Percentiles rank a stretch among this genome's conserved stretches.
phyloP scores from a whole-genome alignment of 2,113 vertebrate genomes.

The Panthera tigris region DNA sequence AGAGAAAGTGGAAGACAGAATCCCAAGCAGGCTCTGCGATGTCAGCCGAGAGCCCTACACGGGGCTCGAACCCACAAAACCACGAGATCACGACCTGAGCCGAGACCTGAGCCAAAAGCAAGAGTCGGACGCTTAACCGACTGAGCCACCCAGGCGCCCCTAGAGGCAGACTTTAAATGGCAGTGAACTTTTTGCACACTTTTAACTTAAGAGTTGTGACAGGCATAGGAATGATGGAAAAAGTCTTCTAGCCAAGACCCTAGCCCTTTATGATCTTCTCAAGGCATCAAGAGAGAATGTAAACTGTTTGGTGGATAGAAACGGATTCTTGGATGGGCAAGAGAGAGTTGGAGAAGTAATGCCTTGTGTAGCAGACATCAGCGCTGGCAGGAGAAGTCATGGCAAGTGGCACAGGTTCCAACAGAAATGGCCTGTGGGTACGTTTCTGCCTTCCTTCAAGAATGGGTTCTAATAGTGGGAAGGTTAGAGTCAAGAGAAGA shows the following conservation, averaged over 20 bases:
- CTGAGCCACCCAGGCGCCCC: too few species aligned
- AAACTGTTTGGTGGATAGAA: constrained; percentile 11
- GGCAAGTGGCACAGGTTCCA: background rate
- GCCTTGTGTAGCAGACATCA: background rate
- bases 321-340: background rate
- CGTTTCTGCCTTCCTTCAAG: constrained; percentile 13
- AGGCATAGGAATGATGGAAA: background rate
- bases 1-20: too few species aligned
- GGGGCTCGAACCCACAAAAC: too few species aligned
- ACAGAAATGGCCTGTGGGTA: background rate
- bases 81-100: too few species aligned
- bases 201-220: constrained; percentile 1
- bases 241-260: background rate
- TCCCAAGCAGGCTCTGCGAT: too few species aligned
- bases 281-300: constrained; percentile 2
- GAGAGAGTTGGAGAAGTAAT: background rate
- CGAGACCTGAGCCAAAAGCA: too few species aligned
- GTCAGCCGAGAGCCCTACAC: too few species aligned
- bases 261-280: constrained; percentile 23
- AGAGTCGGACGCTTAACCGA: too few species aligned
- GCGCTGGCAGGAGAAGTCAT: background rate
- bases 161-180: background rate
- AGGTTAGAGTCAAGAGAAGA: constrained; percentile 37
- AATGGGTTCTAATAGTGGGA: background rate
- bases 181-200: background rate